phyloP scores from a whole-genome alignment of 2,797 vertebrate species.

The Melanotaenia maccullochi region DNA sequence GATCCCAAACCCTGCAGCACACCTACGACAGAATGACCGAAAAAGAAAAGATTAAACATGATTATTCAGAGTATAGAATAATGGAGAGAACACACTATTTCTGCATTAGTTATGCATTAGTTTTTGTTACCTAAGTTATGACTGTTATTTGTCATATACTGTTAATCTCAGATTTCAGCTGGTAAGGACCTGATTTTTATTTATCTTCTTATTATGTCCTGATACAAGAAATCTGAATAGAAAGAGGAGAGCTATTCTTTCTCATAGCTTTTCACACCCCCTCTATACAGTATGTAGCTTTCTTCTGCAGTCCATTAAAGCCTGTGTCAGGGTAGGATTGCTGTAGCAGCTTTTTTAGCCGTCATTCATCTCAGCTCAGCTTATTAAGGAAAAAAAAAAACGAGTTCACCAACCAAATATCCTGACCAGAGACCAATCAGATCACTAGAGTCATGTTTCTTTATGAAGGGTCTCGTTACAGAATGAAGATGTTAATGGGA shows the following conservation, averaged over 20 bases:
- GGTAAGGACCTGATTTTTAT: not conserved
- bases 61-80: too few species aligned
- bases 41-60: too few species aligned
- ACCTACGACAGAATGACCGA: too few species aligned
- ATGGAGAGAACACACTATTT: too few species aligned
- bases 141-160: not conserved
- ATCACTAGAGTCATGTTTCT: not conserved
- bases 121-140: too few species aligned
- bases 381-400: not conserved
- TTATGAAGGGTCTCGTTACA: not conserved
- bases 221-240: not conserved
- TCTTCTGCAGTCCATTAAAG: not conserved
- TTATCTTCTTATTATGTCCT: not conserved
- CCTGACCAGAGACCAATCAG: not conserved
- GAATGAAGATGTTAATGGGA: not conserved
- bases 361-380: not conserved
- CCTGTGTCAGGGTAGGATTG: not conserved
- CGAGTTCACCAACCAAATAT: not conserved
- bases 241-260: not conserved
- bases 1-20: too few species aligned
- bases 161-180: not conserved
- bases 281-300: not conserved
- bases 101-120: too few species aligned
- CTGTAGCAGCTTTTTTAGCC: not conserved
- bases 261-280: not conserved